Conservation (phyloP, 2,888 invertebrate species). For the Melinopterus prodromus region DNA sequence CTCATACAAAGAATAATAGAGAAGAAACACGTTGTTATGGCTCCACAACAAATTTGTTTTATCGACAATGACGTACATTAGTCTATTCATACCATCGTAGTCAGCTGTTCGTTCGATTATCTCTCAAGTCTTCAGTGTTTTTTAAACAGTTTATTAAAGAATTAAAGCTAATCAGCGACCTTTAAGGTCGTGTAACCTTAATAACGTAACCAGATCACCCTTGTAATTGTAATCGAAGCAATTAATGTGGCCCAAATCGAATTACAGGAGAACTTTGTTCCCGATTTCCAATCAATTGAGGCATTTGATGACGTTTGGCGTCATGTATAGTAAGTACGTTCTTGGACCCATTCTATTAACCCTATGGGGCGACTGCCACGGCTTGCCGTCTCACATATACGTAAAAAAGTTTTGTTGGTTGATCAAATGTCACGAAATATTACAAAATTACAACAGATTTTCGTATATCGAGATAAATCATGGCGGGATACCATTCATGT, state of each 20-base stretch:
- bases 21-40: too few relatives aligned
- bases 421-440: too few relatives aligned
- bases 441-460: too few relatives aligned
- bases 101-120: too few relatives aligned
- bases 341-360: not conserved
- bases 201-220: not conserved
- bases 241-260: not conserved
- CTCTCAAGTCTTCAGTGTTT: not conserved
- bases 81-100: too few relatives aligned
- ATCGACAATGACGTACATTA: too few relatives aligned
- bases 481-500: too few relatives aligned
- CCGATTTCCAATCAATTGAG: not conserved
- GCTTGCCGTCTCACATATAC: too few relatives aligned
- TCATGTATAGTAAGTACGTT: not conserved
- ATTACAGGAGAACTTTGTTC: not conserved
- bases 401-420: too few relatives aligned
- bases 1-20: too few relatives aligned
- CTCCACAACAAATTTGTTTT: too few relatives aligned
- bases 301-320: not conserved
- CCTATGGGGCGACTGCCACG: not conserved
- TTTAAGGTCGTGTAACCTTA: not conserved
- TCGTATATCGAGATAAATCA: too few relatives aligned
- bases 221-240: not conserved
- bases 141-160: not conserved
- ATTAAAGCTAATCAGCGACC: not conserved